Evolutionary conservation across 2,888 invertebrate genomes (phyloP).

Genomic region (Netelia melanura): DNA sequence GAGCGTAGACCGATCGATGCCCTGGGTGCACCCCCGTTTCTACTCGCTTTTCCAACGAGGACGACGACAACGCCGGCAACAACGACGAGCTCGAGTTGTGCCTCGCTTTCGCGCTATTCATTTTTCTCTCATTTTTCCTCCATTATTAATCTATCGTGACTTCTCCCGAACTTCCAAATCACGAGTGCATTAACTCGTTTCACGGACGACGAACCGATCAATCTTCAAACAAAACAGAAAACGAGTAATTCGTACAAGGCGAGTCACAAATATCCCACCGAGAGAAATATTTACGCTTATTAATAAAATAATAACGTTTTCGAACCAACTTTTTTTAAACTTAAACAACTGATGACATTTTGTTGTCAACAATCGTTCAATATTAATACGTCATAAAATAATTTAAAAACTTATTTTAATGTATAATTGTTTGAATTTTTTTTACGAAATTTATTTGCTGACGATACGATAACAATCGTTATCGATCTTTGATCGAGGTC

Average conservation of each 20-base stretch:
- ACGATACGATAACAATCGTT: too few relatives aligned
- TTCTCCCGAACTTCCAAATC: constrained; percentile 66
- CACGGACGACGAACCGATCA: constrained; percentile 61
- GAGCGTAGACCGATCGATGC: constrained; percentile 76
- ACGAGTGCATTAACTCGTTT: constrained; percentile 75
- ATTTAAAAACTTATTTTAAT: too few relatives aligned
- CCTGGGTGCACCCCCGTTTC: constrained; percentile 68
- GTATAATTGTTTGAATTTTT: too few relatives aligned
- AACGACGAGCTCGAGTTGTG: constrained; percentile 39
- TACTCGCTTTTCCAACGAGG: constrained; percentile 39
- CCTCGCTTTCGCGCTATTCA: constrained; percentile 61
- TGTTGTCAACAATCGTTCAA: too few relatives aligned
- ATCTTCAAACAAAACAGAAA: neutral
- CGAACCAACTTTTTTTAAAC: too few relatives aligned
- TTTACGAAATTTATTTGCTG: too few relatives aligned
- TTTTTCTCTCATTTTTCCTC: constrained; percentile 36
- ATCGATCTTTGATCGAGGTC: too few relatives aligned
- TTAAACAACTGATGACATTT: too few relatives aligned
- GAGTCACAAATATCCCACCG: neutral
- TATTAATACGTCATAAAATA: too few relatives aligned
- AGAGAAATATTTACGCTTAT: too few relatives aligned
- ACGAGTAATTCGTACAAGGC: neutral
- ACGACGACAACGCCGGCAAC: constrained; percentile 37
- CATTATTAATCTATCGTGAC: constrained; percentile 75
- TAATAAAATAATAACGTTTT: too few relatives aligned